Percentiles rank a stretch among this genome's conserved stretches.
Evolutionary conservation across 1,140 invertebrate genomes (phyloP).

Genomic region (Leucophenga varia): DNA sequence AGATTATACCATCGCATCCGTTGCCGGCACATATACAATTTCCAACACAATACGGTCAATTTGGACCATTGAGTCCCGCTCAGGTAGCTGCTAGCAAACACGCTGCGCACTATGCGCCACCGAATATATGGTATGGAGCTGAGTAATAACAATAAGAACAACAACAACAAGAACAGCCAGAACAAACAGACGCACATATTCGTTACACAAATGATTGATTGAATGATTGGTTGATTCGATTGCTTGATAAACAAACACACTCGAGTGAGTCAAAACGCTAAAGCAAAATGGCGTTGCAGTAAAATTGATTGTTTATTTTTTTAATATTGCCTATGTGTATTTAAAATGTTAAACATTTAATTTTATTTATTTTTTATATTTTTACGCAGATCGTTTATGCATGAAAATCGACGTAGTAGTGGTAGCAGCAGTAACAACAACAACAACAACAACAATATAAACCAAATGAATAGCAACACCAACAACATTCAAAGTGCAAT

Average conservation of each 20-base stretch:
- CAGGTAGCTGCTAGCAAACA: slow-evolving; percentile 62
- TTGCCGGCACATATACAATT: slow-evolving; percentile 84
- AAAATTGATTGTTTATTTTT: neutral
- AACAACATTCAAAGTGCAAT: neutral
- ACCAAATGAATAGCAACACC: neutral
- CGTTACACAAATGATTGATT: slow-evolving; percentile 26
- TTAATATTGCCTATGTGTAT: neutral
- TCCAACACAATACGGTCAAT: slow-evolving; percentile 65
- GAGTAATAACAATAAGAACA: slow-evolving; percentile 32
- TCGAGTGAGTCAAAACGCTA: slow-evolving; percentile 53
- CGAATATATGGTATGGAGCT: slow-evolving; percentile 76
- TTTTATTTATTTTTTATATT: neutral
- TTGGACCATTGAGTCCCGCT: slow-evolving; percentile 70
- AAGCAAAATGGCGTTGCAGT: slow-evolving; percentile 17
- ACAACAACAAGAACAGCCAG: slow-evolving; percentile 10
- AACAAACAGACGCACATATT: slow-evolving; percentile 16
- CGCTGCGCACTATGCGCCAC: slow-evolving; percentile 70
- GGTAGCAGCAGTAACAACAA: slow-evolving; percentile 26
- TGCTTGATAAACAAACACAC: slow-evolving; percentile 17
- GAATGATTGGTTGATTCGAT: slow-evolving; percentile 28
- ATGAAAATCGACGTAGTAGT: slow-evolving; percentile 30
- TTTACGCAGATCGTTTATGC: slow-evolving; percentile 40
- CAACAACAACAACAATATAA: neutral
- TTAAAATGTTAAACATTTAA: slow-evolving; percentile 7
- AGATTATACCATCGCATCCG: slow-evolving; percentile 68